Conservation (phyloP, 2,888 invertebrate genomes). For the Drosophila kokeensis region DNA sequence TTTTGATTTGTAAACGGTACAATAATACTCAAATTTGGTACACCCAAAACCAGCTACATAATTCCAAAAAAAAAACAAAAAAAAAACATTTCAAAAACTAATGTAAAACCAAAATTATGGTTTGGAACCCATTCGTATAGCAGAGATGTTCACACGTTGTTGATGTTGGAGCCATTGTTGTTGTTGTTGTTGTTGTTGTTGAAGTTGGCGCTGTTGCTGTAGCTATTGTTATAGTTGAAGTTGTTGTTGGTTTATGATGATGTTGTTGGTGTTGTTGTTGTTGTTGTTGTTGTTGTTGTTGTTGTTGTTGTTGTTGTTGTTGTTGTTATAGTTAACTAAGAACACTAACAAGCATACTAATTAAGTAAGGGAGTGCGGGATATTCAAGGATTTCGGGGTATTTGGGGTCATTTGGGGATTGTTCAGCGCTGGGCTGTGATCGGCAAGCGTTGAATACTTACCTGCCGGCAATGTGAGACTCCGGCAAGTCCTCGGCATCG, state of each 20-base stretch:
- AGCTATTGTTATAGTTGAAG: background rate
- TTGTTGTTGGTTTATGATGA: background rate
- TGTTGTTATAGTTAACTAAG: background rate
- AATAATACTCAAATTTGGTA: background rate
- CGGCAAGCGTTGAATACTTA: constrained; percentile 50
- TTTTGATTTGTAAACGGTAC: background rate
- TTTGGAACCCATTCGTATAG: background rate
- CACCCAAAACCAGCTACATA: background rate
- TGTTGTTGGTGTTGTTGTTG: background rate
- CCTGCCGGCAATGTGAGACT: constrained; percentile 64
- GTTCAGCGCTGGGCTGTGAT: background rate
- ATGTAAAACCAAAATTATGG: background rate
- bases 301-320: background rate
- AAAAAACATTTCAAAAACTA: background rate
- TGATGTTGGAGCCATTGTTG: constrained; percentile 11
- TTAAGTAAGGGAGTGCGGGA: background rate
- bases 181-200: constrained; percentile 1
- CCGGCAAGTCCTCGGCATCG: constrained; percentile 32
- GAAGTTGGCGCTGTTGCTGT: background rate
- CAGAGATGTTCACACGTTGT: background rate
- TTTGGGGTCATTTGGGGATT: background rate
- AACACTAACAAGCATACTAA: background rate
- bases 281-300: background rate
- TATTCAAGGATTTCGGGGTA: background rate
- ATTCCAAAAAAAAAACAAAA: background rate